Base-by-base conservation (phyloP, 2,888 invertebrate species). In the Pandemis cinnamomeana region DNA sequence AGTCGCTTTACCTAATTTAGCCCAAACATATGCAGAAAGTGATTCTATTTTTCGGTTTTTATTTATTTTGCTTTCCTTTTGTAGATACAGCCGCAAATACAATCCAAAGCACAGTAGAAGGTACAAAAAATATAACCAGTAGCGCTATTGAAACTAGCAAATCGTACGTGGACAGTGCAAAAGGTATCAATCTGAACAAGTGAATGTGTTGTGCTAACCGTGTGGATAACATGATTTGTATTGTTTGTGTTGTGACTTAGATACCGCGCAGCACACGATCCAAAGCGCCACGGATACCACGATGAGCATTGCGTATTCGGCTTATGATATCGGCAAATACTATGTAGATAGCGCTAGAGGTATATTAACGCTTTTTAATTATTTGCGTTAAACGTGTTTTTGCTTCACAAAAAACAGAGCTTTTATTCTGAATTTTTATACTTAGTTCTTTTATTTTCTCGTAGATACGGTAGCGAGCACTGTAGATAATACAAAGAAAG, bases 401-500 rank as follows among this genome's bases (percentile, higher is more conserved):
- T 75, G 70, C 13, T 72, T 66, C 77, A 71, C 48, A 53, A 70
- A 71, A 73, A 8, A 36, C 46, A 69, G 7, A 55, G 0, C 1
- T 61, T 15, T 67, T 42, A 63, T 67, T 69, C 76, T 36, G 27
- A 76, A 58, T 62, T 66, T 41, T 53, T 68, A 70, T 66, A 68
- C 71, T 72, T 73, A 62, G 58, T 76, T 76, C 76, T 67, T 78
- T 76, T 67, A 72, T 62, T 72, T 79, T 71, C 75, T 89, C 87
- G 76, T 90, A 91, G 91, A 91, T 83, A 84, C 88, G 51, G 83
- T 90, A 79, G 82, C 87, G 71, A 88, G 83, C 78, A 88, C 91
- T 76, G 88, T 92, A 86, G 92, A 92, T 85, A 90, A 80, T 78
- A 91, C 93, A 78, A 93, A 91, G 84, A 91, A 91, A 83, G 86